Base-by-base conservation (phyloP, 2,888 invertebrate genomes). In the Girardia tigrina region DNA sequence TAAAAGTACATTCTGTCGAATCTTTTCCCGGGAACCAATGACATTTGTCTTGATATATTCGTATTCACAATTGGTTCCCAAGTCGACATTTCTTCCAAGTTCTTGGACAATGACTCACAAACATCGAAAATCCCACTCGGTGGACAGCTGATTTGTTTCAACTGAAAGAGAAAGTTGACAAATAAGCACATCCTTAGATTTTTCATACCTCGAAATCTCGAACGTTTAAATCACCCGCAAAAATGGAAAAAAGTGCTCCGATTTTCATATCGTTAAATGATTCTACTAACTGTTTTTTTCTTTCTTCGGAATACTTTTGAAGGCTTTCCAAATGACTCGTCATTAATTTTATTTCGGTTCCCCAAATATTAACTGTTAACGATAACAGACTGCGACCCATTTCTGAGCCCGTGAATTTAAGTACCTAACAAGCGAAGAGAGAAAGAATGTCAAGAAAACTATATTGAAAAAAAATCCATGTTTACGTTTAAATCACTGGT, bases 191-290 rank as follows among this genome's bases (percentile, higher is more conserved):
- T n/a, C n/a, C n/a, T n/a, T n/a, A n/a, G n/a, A n/a, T n/a, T n/a
- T 36, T 36, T 36, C n/a, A 56, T 56, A 56, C 56, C 23, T 56
- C 56, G n/a, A 56, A 56, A 56, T 56, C n/a, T n/a, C 56, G n/a
- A 16, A 56, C 56, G n/a, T 56, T 56, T 23, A 56, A 20, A 56
- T 56, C 56, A 4, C 56, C 56, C 2, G 56, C 56, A 56, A 56
- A 56, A 56, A 56, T 56, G 4, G 56, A 56, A 56, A 56, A 56
- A 20, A 20, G 8, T 2, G 56, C n/a, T 12, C 23, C 56, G 23
- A 6, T 12, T 2, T 56, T 56, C 56, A 56, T 56, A 20, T 56
- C 56, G n/a, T 8, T 8, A n/a, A 56, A 56, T 2, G 56, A 4
- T 56, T n/a, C 23, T 6, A 4, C n/a, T 23, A 56, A 16, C 23